Conservation (phyloP, 2,797 vertebrate genomes). For the Enteromius argenteus region DNA sequence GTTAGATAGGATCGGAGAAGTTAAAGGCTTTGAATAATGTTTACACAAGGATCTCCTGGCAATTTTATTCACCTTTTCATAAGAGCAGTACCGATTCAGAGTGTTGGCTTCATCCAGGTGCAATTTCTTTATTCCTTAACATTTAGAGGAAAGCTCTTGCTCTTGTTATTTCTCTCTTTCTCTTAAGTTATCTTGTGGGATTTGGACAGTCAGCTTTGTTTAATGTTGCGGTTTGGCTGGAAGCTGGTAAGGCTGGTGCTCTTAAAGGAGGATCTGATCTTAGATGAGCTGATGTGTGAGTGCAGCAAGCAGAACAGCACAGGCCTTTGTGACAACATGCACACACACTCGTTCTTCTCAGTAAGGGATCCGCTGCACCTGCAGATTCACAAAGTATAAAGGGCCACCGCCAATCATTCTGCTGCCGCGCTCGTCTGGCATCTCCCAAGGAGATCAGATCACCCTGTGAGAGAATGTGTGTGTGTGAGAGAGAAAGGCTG, state of each 20-base stretch:
- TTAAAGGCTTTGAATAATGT: constrained; percentile 62
- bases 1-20: constrained; percentile 40
- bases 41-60: constrained; percentile 60
- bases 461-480: constrained; percentile 15
- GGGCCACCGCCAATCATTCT: constrained; percentile 53
- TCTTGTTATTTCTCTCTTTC: constrained; percentile 13
- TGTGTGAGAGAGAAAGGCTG: constrained; percentile 1
- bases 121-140: constrained; percentile 11
- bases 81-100: constrained; percentile 7
- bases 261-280: constrained; percentile 40
- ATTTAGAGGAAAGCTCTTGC: constrained; percentile 13
- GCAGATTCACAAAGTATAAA: constrained; percentile 53
- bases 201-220: constrained; percentile 33
- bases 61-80: constrained; percentile 43
- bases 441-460: constrained; percentile 57
- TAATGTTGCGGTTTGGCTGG: constrained; percentile 35
- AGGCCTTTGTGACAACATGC: constrained; percentile 39
- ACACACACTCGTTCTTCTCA: constrained; percentile 39
- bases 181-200: constrained; percentile 30
- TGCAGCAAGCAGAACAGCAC: constrained; percentile 41
- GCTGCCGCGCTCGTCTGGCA: constrained; percentile 49
- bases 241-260: constrained; percentile 32
- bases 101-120: background rate
- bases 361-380: constrained; percentile 46
- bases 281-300: constrained; percentile 41